These are phyloP conservation scores for Ariopsis seemanni DNA, from an alignment of 2,113 vertebrate species.

Conservation along the genomic window DNA sequence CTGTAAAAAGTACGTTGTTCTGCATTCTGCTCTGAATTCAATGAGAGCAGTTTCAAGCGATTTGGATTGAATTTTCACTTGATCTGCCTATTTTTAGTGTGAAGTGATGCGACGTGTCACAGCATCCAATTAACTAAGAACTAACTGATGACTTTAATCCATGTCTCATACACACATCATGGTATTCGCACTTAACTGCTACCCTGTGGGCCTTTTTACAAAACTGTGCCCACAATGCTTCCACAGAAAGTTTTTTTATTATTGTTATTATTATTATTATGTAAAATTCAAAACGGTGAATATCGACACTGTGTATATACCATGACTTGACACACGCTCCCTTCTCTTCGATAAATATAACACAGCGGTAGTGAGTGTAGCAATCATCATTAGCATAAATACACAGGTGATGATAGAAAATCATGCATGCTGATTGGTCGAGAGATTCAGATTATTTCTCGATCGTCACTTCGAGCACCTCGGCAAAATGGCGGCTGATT, in stretches of 20 bases:
- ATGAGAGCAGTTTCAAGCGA: too few relatives aligned
- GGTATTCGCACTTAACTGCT: not conserved
- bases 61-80: too few relatives aligned
- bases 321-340: not conserved
- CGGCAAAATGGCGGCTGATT: too few relatives aligned
- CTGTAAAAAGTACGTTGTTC: too few relatives aligned
- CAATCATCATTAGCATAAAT: not conserved
- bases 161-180: not conserved
- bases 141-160: not conserved
- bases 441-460: too few relatives aligned
- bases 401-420: too few relatives aligned
- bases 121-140: too few relatives aligned
- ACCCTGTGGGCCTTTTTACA: not conserved
- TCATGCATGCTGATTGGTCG: too few relatives aligned
- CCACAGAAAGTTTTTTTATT: not conserved
- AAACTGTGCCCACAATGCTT: too few relatives aligned
- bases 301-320: not conserved
- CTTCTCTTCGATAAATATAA: not conserved
- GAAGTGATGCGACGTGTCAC: not conserved
- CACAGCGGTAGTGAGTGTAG: not conserved
- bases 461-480: too few relatives aligned
- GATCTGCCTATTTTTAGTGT: not conserved
- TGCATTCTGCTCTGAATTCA: too few relatives aligned
- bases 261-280: not conserved
- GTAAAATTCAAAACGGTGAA: not conserved